These are phyloP conservation scores for Cecropterus lyciades DNA, from an alignment of 1,140 invertebrate genomes.

Conservation along the genomic window DNA sequence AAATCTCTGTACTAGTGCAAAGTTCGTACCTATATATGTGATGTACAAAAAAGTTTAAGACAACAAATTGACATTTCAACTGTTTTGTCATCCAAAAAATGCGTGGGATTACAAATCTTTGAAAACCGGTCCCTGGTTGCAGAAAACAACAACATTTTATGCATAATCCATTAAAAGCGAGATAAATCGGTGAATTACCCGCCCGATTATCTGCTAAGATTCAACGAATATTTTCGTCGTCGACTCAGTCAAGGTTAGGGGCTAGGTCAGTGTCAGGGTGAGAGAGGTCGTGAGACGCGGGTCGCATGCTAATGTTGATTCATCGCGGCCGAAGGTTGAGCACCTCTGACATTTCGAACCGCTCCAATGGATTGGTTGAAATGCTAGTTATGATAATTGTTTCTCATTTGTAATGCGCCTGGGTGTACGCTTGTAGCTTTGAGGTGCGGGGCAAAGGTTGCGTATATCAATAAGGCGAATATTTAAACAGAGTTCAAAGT, in stretches of 20 bases:
- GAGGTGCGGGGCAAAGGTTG: conserved; percentile 21
- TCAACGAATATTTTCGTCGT: conserved; percentile 44
- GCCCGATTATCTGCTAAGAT: conserved; percentile 45
- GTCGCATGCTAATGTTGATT: conserved; percentile 63
- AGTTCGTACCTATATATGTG: too few relatives aligned
- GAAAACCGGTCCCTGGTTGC: conserved; percentile 19
- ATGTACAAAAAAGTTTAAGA: too few relatives aligned
- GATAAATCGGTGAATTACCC: conserved; percentile 38
- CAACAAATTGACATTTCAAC: conserved; percentile 8
- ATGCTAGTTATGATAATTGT: conserved; percentile 37
- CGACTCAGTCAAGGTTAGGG: conserved; percentile 52
- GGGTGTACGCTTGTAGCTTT: conserved; percentile 8
- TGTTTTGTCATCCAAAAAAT: not conserved
- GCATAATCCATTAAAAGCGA: conserved; percentile 21
- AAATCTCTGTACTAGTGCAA: too few relatives aligned
- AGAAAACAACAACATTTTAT: conserved; percentile 21
- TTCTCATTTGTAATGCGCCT: conserved; percentile 31
- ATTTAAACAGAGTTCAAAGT: conserved; percentile 13
- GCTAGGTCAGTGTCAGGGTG: conserved; percentile 66
- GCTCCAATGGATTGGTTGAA: conserved; percentile 35
- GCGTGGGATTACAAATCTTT: not conserved
- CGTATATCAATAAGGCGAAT: conserved; percentile 27
- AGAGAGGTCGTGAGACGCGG: conserved; percentile 66
- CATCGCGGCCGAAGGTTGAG: conserved; percentile 60
- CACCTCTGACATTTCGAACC: conserved; percentile 69